phyloP scores from a whole-genome alignment of 2,797 vertebrate species.

The Rallus crepitans region DNA sequence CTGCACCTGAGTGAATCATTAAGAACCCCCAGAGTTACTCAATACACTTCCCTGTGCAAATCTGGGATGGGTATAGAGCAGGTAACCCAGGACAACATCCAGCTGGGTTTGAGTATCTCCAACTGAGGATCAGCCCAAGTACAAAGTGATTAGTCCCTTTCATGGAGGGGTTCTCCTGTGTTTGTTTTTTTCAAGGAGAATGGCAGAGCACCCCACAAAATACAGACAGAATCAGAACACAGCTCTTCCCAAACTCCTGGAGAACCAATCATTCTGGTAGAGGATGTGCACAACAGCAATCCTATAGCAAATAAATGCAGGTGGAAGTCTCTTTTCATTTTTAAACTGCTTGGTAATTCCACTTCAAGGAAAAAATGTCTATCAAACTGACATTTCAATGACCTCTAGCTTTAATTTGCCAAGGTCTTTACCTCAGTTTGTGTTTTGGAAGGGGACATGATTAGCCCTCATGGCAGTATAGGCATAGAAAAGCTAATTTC shows the following conservation, averaged over 20 bases:
- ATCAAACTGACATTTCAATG: not conserved
- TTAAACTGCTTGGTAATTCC: not conserved
- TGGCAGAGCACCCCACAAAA: not conserved
- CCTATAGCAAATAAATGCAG: not conserved
- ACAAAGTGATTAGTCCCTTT: not conserved
- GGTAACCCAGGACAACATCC: not conserved
- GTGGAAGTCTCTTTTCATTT: not conserved
- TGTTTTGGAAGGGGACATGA: not conserved
- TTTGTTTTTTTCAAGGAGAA: not conserved
- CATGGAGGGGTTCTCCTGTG: not conserved
- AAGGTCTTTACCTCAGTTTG: not conserved
- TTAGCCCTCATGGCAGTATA: not conserved
- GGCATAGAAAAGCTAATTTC: not conserved
- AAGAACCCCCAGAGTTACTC: not conserved
- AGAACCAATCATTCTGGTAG: not conserved
- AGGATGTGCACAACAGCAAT: not conserved
- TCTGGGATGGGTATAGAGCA: not conserved
- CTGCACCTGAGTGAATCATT: not conserved
- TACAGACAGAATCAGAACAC: not conserved
- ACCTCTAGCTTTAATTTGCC: not conserved
- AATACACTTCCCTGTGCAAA: not conserved
- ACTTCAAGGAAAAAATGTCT: not conserved
- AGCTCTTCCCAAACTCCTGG: not conserved
- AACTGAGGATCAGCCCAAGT: not conserved
- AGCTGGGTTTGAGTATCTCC: not conserved